Evolutionary conservation across 2,797 vertebrate species (phyloP).

Genomic region (Tachyglossus aculeatus): DNA sequence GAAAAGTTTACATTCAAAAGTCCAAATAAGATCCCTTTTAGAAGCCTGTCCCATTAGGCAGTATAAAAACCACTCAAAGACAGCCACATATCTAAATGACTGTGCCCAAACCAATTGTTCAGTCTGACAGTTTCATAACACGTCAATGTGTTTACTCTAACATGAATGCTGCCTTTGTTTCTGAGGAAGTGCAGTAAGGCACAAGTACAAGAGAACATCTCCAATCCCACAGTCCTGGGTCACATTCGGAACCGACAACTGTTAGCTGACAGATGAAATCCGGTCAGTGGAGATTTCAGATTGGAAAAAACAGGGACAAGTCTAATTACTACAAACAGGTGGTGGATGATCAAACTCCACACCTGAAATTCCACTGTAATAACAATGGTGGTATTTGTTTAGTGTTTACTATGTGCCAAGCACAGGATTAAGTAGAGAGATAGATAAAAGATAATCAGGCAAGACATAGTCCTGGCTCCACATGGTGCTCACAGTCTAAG

Average conservation of each 20-base stretch:
- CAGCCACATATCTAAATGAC: slow-evolving; percentile 50
- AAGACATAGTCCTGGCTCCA: no score
- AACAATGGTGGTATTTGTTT: no score
- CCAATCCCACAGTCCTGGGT: not conserved
- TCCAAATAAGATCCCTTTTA: slow-evolving; percentile 37
- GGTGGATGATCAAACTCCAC: not conserved
- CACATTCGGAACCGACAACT: slow-evolving; percentile 5
- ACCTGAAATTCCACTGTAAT: not conserved
- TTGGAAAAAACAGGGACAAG: not conserved
- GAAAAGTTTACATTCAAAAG: slow-evolving; percentile 32
- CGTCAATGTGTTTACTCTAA: slow-evolving; percentile 55
- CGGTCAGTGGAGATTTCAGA: slow-evolving; percentile 13
- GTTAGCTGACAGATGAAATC: slow-evolving; percentile 27
- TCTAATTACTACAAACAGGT: not conserved
- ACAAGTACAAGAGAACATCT: slow-evolving; percentile 41
- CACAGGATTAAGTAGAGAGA: no score
- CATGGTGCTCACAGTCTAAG: no score
- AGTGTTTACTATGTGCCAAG: no score
- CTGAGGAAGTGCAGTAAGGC: slow-evolving; percentile 16
- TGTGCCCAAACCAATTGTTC: slow-evolving; percentile 45
- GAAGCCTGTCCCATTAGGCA: slow-evolving; percentile 2
- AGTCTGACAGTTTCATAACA: slow-evolving; percentile 51
- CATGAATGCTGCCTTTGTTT: slow-evolving; percentile 51
- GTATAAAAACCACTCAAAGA: slow-evolving; percentile 49
- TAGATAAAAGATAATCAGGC: no score